These are phyloP conservation scores for Himalopsyche tibetana DNA, from an alignment of 2,888 invertebrate species.

Conservation along the genomic window DNA sequence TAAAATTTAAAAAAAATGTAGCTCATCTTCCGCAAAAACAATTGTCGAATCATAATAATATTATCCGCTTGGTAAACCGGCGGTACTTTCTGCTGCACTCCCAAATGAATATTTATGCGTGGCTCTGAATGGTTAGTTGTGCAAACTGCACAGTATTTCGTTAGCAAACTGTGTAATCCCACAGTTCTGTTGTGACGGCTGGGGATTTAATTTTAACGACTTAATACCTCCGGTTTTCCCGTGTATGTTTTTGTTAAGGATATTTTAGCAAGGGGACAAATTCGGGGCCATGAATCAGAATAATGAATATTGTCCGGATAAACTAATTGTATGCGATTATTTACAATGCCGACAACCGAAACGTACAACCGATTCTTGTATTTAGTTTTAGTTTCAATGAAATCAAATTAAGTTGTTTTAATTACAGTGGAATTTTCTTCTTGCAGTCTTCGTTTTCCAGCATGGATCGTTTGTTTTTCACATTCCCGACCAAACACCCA, in stretches of 20 bases:
- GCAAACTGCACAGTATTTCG: slow-evolving; percentile 51
- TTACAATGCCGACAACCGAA: too few relatives aligned
- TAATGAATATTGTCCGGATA: slow-evolving; percentile 5
- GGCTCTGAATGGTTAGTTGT: slow-evolving; percentile 9
- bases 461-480: too few relatives aligned
- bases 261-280: not conserved
- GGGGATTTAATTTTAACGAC: slow-evolving; percentile 49
- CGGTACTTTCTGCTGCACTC: slow-evolving; percentile 18
- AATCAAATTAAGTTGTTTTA: too few relatives aligned
- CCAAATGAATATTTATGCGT: slow-evolving; percentile 57
- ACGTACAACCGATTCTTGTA: too few relatives aligned
- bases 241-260: not conserved
- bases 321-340: not conserved
- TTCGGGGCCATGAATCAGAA: slow-evolving; percentile 1
- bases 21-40: too few relatives aligned
- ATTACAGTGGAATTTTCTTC: too few relatives aligned
- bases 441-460: too few relatives aligned
- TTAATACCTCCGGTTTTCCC: slow-evolving; percentile 32
- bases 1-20: too few relatives aligned
- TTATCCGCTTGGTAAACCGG: not conserved
- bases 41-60: not conserved
- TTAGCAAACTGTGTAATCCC: slow-evolving; percentile 50
- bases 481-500: too few relatives aligned
- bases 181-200: slow-evolving; percentile 33
- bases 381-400: too few relatives aligned